A percentile compares a stretch with the other conserved stretches of the same genome.
Evolutionary conservation across 2,113 vertebrate genomes (phyloP).

Genomic region (Oceanites oceanicus): DNA sequence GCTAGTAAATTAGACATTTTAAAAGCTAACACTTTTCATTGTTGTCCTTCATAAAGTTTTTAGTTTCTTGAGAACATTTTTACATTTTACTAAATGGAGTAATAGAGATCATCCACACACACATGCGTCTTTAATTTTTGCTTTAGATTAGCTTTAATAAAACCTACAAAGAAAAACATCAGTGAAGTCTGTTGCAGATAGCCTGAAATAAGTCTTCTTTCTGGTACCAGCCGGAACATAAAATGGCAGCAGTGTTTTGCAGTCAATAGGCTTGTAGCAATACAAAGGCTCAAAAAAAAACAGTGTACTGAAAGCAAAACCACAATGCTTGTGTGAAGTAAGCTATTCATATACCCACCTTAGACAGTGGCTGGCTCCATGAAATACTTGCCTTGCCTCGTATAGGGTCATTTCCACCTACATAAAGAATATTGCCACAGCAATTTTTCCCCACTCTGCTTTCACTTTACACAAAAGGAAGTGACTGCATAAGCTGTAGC

Average conservation of each 20-base stretch:
- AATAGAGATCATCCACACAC: background rate
- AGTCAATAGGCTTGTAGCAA: background rate
- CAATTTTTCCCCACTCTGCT: background rate
- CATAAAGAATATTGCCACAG: background rate
- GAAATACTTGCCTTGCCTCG: background rate
- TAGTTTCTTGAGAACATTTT: background rate
- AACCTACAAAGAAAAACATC: background rate
- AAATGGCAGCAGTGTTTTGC: background rate
- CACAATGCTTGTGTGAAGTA: background rate
- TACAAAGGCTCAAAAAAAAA: background rate
- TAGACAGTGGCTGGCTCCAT: background rate
- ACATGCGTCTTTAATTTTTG: background rate
- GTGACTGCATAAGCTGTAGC: background rate
- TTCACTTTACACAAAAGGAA: background rate
- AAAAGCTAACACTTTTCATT: background rate
- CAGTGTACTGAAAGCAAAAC: background rate
- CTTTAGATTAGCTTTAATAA: background rate
- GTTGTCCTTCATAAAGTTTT: background rate
- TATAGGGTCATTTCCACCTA: rapidly evolving
- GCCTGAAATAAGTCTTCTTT: background rate
- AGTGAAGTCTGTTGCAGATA: background rate
- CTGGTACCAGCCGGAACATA: background rate
- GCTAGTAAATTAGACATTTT: background rate
- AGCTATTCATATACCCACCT: background rate
- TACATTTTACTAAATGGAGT: background rate